phyloP scores from a whole-genome alignment of 2,888 invertebrate genomes.

The Sepioteuthis lessoniana region DNA sequence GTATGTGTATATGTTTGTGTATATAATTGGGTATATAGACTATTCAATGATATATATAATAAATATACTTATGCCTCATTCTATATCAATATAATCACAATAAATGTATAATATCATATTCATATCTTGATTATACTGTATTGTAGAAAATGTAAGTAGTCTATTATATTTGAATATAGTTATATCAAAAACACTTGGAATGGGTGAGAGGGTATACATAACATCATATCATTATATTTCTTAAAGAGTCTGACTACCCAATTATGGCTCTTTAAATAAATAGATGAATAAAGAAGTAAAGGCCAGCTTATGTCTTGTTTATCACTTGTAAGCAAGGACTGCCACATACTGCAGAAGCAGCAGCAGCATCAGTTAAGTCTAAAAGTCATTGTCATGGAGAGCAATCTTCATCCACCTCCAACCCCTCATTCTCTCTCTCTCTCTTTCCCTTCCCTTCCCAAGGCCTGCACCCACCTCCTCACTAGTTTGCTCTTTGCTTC shows the following conservation, averaged over 20 bases:
- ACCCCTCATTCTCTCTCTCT: neutral
- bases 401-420: neutral
- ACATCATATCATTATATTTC: neutral
- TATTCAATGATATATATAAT: neutral
- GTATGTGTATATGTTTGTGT: neutral
- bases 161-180: neutral
- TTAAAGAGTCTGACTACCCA: neutral
- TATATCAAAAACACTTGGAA: too few relatives aligned
- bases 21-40: neutral
- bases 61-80: neutral
- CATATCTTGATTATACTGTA: neutral
- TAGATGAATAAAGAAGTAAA: neutral
- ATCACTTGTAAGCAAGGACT: neutral
- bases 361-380: neutral
- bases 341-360: neutral
- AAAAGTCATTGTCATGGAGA: conserved; percentile 3
- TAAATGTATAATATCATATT: neutral
- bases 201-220: neutral
- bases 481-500: neutral
- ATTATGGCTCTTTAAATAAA: neutral
- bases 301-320: neutral
- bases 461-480: neutral
- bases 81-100: neutral
- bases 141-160: too few relatives aligned
- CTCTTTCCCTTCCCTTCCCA: neutral